Conservation (phyloP, 2,113 vertebrate genomes). For the Leiothrix lutea region DNA sequence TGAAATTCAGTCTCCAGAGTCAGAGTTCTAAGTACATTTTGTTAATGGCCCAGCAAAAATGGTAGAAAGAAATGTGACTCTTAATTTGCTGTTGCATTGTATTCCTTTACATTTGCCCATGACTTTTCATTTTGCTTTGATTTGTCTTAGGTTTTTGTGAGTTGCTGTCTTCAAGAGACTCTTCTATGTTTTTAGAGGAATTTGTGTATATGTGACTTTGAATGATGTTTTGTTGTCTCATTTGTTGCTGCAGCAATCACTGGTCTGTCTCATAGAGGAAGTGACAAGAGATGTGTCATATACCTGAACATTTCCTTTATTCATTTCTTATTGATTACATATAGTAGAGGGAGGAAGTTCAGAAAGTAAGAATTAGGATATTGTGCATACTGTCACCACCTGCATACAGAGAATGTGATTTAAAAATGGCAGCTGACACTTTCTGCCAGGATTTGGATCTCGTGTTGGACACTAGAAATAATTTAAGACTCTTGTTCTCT, state of each 20-base stretch:
- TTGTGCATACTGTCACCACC: not conserved
- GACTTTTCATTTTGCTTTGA: not conserved
- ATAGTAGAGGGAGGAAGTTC: not conserved
- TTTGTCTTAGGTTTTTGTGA: not conserved
- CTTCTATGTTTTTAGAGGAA: not conserved
- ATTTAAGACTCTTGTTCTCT: not conserved
- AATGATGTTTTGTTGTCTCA: not conserved
- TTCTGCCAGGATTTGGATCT: not conserved
- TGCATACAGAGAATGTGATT: not conserved
- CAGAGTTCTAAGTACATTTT: not conserved
- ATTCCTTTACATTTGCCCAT: not conserved
- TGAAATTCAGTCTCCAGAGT: not conserved
- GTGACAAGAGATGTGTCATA: not conserved
- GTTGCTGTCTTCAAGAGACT: not conserved
- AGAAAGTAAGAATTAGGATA: not conserved
- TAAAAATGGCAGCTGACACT: not conserved
- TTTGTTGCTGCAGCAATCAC: not conserved
- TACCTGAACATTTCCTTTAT: not conserved
- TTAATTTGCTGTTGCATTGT: not conserved
- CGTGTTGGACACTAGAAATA: not conserved
- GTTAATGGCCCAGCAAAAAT: not conserved
- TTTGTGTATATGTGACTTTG: not conserved
- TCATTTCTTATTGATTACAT: not conserved
- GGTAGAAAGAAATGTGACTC: not conserved
- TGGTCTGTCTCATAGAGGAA: not conserved